A percentile compares a stretch with the other conserved stretches of the same genome.
Conservation (phyloP, 2,113 vertebrate genomes). For the Phalacrocorax carbo region DNA sequence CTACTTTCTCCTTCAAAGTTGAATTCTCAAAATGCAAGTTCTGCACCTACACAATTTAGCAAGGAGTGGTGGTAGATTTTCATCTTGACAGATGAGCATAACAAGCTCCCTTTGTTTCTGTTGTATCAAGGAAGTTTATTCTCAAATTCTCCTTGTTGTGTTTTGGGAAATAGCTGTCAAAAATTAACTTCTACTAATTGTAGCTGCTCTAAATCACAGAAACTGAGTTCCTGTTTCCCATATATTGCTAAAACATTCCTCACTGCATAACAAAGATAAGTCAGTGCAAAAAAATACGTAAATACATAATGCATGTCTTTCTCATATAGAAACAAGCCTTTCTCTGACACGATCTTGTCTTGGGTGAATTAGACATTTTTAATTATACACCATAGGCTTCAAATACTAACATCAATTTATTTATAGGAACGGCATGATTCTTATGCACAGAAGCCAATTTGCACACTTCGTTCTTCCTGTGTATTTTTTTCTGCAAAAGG, state of each 20-base stretch:
- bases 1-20: neutral
- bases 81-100: neutral
- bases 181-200: conserved; percentile 56
- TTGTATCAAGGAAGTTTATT: neutral
- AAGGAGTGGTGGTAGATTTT: neutral
- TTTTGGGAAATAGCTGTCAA: conserved; percentile 25
- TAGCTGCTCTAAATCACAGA: neutral
- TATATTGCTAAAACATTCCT: conserved; percentile 4
- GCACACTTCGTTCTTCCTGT: neutral
- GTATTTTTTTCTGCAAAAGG: neutral
- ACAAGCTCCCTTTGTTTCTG: neutral
- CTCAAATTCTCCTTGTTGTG: neutral
- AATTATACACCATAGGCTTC: conserved; percentile 31
- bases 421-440: neutral
- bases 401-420: conserved; percentile 13
- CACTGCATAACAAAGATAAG: conserved; percentile 32
- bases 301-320: conserved; percentile 52
- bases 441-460: neutral
- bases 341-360: neutral
- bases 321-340: conserved; percentile 10
- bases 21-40: neutral
- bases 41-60: neutral
- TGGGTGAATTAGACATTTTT: conserved; percentile 36
- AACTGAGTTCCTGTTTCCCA: neutral
- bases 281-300: conserved; percentile 23